phyloP scores from a whole-genome alignment of 2,113 vertebrate genomes.

The Rhabdornis inornatus region DNA sequence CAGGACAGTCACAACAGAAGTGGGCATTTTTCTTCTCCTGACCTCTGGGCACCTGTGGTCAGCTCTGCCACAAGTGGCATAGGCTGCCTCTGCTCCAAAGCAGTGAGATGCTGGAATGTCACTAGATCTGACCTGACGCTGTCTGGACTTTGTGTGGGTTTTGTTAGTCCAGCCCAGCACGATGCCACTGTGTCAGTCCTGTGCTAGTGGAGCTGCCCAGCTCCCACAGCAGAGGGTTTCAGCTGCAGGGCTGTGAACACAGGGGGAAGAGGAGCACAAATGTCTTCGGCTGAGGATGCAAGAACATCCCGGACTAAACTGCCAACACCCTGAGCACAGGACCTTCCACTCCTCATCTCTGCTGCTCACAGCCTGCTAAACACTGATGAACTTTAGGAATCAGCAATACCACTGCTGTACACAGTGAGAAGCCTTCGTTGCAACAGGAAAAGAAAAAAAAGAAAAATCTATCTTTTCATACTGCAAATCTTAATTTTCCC shows the following conservation, averaged over 20 bases:
- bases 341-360: background rate
- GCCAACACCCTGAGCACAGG: background rate
- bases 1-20: background rate
- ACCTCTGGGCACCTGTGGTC: fast-evolving
- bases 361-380: background rate
- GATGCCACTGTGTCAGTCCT: background rate
- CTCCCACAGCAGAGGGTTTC: background rate
- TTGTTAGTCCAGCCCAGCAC: background rate
- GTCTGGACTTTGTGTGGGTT: background rate
- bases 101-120: background rate
- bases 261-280: background rate
- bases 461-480: background rate
- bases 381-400: background rate
- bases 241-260: background rate
- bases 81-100: background rate
- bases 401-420: background rate
- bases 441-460: background rate
- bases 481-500: background rate
- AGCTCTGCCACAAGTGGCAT: background rate
- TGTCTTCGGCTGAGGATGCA: background rate
- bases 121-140: background rate
- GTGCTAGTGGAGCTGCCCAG: background rate
- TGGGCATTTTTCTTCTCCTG: background rate
- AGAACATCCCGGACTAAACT: background rate
- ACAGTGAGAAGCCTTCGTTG: background rate